Percentiles rank a stretch among this genome's conserved stretches.
Conservation (phyloP, 2,113 vertebrate genomes). For the Pygoscelis antarcticus region DNA sequence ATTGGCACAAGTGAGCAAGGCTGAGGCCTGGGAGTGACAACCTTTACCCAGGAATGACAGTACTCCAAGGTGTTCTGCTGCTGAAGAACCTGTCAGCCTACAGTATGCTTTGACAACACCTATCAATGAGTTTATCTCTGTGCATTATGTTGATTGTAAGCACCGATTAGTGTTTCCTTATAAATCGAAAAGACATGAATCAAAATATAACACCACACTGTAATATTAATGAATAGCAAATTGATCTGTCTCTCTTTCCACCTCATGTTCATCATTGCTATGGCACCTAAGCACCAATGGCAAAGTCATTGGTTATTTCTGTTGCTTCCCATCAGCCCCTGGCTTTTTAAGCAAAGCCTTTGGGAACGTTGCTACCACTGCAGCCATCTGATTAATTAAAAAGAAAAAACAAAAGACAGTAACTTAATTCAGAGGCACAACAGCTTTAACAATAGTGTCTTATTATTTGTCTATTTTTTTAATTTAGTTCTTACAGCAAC, state of each 20-base stretch:
- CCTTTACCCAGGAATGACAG: not conserved
- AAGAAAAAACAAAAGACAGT: constrained; percentile 26
- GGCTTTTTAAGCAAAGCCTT: not conserved
- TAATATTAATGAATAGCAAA: not conserved
- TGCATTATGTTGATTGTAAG: not conserved
- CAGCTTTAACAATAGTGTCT: not conserved
- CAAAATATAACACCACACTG: not conserved
- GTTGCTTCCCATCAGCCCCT: not conserved
- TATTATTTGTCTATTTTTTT: constrained; percentile 16
- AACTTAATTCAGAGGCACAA: constrained; percentile 39
- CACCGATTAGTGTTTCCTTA: not conserved
- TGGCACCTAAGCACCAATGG: not conserved
- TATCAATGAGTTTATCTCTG: not conserved
- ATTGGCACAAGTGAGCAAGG: not conserved
- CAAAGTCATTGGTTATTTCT: not conserved
- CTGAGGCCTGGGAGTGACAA: not conserved
- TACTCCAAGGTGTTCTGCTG: not conserved
- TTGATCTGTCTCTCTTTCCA: not conserved
- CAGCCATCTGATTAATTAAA: constrained; percentile 56
- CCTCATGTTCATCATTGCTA: not conserved
- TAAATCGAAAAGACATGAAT: not conserved
- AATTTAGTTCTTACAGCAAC: constrained; percentile 27
- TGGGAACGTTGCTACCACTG: not conserved
- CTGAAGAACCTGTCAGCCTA: not conserved
- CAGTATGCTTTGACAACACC: not conserved